Base-by-base conservation (phyloP, 2,888 invertebrate genomes). In the Drepana falcataria region DNA sequence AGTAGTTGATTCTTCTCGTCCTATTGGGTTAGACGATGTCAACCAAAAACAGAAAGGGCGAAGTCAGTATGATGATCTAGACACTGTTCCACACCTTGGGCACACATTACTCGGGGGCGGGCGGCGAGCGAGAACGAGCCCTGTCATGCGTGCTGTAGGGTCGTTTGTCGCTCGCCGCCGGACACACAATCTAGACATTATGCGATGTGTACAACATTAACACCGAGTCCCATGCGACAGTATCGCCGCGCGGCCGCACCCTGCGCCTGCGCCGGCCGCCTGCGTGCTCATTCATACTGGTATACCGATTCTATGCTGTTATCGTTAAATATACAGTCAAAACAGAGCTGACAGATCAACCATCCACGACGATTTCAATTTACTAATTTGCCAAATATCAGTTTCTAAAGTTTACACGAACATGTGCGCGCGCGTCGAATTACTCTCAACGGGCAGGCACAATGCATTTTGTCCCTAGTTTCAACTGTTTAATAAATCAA, bases 1-100 rank as follows among this genome's bases (percentile, higher is more conserved):
- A 97, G 95, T 93, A 96, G 95, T 95, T 96, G 96, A 94, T 96
- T 96, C 95, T 96, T 96, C 95, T 96, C 96, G 94, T 96, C 96
- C 96, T 96, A 95, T 94, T 88, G 89, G 89, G 93, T 93, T 93
- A 94, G 90, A 91, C 87, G 90, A 86, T 87, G 91, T 90, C 93
- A 94, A 93, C 93, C 21, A 94, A 94, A 93, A 93, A 93, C 93
- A 93, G 93, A 93, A 91, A 89, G 90, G 88, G 77, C 90, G 88
- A 87, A 91, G 87, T 91, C 90, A 91, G 90, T 91, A 87, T 78
- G 81, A 81, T 85, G 73, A 81, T 85, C 84, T 86, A 89, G 77
- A 83, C 81, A 79, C 80, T 79, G 73, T 77, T 77, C 74, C 81
- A 83, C 83, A 83, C 80, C 80, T 73, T 71, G 81, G 83, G 71